These are phyloP conservation scores for Cetonia aurata DNA, from an alignment of 2,888 invertebrate species.

Conservation along the genomic window DNA sequence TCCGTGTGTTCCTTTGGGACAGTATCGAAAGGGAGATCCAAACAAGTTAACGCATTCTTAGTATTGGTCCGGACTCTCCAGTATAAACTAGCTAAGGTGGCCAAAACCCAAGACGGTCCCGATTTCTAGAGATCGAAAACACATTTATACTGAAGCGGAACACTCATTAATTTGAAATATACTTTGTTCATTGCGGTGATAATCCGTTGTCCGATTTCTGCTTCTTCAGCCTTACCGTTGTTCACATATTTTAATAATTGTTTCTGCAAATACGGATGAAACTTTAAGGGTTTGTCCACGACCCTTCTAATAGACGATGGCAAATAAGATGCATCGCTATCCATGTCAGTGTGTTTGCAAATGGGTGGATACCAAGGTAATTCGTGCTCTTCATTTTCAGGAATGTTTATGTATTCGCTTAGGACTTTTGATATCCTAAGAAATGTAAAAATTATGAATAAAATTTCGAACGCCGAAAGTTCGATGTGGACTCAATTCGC, in stretches of 20 bases:
- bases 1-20: constrained; percentile 74
- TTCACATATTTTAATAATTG: constrained; percentile 63
- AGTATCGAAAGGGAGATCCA: constrained; percentile 73
- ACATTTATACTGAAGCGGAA: background rate
- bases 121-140: constrained; percentile 69
- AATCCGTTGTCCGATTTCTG: constrained; percentile 85
- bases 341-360: constrained; percentile 68
- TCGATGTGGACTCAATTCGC: too few species aligned
- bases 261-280: constrained; percentile 56
- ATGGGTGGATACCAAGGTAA: constrained; percentile 84
- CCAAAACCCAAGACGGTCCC: constrained; percentile 80
- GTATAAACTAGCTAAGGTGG: constrained; percentile 80
- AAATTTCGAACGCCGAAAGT: too few species aligned
- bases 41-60: constrained; percentile 78
- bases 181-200: constrained; percentile 78
- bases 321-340: constrained; percentile 58
- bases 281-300: constrained; percentile 57
- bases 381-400: constrained; percentile 73
- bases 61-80: constrained; percentile 82
- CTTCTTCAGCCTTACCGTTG: constrained; percentile 68
- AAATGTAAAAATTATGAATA: too few species aligned
- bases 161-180: background rate
- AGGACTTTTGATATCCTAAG: constrained; percentile 69
- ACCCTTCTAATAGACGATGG: constrained; percentile 59
- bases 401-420: constrained; percentile 74